Percentiles rank a stretch among this genome's conserved stretches.
Conservation (phyloP, 30 jellyfish, hydroid and myxozoan species). For the Turritopsis dohrnii region DNA sequence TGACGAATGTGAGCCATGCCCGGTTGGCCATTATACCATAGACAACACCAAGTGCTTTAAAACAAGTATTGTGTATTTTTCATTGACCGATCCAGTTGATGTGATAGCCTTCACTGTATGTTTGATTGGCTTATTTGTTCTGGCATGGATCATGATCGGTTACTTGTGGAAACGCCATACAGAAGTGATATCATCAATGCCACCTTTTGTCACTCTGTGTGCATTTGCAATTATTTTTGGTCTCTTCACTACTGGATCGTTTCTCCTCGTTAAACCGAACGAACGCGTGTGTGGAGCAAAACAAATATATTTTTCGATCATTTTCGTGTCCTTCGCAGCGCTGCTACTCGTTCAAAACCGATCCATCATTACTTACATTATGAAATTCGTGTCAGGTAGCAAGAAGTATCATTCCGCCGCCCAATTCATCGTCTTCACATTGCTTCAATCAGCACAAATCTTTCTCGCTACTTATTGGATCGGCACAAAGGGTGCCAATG, state of each 20-base stretch:
- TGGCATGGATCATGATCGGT: neutral
- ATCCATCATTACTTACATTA: conserved; percentile 1
- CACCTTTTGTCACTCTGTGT: neutral
- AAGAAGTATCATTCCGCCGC: neutral
- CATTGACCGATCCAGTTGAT: neutral
- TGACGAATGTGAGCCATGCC: neutral
- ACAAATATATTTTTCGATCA: neutral
- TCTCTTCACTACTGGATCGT: neutral
- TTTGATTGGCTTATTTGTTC: neutral
- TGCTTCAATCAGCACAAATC: neutral
- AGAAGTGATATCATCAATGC: neutral
- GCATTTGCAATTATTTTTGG: neutral
- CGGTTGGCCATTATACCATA: conserved; percentile 4
- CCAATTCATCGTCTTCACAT: neutral
- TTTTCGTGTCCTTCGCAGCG: neutral
- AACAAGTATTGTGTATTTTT: neutral
- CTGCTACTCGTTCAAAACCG: neutral
- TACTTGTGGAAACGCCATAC: neutral
- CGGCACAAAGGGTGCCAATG: neutral
- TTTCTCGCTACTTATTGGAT: neutral
- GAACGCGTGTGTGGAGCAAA: neutral
- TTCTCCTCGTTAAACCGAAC: neutral
- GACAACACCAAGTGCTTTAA: neutral
- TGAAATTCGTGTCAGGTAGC: neutral
- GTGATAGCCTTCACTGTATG: neutral